Conservation (phyloP, 37 sponge, comb jelly and placozoan species). For the Mnemiopsis leidyi region DNA sequence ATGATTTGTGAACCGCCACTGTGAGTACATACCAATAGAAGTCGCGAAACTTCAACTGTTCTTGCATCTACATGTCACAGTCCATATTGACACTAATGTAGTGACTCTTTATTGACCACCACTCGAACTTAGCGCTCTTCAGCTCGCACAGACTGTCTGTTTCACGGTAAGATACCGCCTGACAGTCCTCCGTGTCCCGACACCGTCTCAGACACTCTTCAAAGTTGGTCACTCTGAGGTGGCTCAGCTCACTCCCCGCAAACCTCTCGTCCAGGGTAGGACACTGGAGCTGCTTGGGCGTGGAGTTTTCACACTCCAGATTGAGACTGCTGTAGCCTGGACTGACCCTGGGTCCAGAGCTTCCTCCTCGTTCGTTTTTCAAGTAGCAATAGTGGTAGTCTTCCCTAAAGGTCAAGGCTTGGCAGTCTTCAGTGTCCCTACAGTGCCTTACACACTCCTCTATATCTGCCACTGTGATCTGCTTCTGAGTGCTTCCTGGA, state of each 20-base stretch:
- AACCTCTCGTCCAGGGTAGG: background rate
- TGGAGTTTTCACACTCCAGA: background rate
- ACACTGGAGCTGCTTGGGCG: background rate
- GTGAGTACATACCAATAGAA: too few relatives aligned
- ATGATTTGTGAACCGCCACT: too few relatives aligned
- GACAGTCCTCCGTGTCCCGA: background rate
- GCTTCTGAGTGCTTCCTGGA: background rate
- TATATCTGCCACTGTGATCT: background rate
- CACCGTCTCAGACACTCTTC: background rate
- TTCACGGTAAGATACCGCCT: background rate
- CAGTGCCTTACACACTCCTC: slow-evolving; percentile 12
- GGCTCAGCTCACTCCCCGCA: background rate
- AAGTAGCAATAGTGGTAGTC: background rate
- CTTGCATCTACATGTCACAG: too few relatives aligned
- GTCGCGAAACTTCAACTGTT: too few relatives aligned
- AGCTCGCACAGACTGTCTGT: background rate
- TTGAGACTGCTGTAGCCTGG: background rate
- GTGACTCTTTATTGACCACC: background rate
- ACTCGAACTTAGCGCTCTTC: background rate
- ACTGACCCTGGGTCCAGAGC: background rate
- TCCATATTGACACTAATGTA: background rate
- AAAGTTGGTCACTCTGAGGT: background rate
- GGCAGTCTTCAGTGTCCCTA: background rate
- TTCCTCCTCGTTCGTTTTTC: background rate
- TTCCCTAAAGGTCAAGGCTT: background rate